Evolutionary conservation across 2,888 invertebrate genomes (phyloP).

Genomic region (Aphidoletes aphidimyza): DNA sequence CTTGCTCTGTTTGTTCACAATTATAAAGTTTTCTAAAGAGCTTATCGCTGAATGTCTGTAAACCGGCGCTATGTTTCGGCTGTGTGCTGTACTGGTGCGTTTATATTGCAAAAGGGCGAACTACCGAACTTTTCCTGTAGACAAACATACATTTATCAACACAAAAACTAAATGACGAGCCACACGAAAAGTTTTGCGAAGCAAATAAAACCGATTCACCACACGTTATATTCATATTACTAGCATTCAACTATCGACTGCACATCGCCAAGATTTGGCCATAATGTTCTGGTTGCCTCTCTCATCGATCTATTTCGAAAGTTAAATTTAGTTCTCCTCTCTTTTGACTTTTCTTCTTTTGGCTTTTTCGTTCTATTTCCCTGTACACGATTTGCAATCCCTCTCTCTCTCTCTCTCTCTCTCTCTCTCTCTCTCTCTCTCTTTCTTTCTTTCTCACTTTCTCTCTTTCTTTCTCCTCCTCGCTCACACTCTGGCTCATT

Average conservation of each 20-base stretch:
- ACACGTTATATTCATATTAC: constrained; percentile 50
- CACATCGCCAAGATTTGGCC: constrained; percentile 1
- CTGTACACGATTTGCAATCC: too few species aligned
- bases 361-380: background rate
- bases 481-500: background rate
- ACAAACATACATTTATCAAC: constrained; percentile 49
- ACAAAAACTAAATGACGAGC: constrained; percentile 43
- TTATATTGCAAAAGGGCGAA: background rate
- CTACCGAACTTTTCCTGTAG: constrained; percentile 32
- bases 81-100: background rate
- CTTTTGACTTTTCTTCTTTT: constrained; percentile 42
- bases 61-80: background rate
- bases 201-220: constrained; percentile 41
- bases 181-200: constrained; percentile 39
- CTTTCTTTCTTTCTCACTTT: background rate
- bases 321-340: constrained; percentile 25
- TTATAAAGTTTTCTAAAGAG: constrained; percentile 47
- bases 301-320: constrained; percentile 49
- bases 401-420: background rate
- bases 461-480: background rate
- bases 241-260: constrained; percentile 3
- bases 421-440: background rate
- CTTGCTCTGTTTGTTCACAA: constrained; percentile 39
- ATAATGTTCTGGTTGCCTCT: constrained; percentile 33
- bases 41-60: constrained; percentile 22